phyloP scores from a whole-genome alignment of 2,113 vertebrate genomes.

The Cyprinus carpio region DNA sequence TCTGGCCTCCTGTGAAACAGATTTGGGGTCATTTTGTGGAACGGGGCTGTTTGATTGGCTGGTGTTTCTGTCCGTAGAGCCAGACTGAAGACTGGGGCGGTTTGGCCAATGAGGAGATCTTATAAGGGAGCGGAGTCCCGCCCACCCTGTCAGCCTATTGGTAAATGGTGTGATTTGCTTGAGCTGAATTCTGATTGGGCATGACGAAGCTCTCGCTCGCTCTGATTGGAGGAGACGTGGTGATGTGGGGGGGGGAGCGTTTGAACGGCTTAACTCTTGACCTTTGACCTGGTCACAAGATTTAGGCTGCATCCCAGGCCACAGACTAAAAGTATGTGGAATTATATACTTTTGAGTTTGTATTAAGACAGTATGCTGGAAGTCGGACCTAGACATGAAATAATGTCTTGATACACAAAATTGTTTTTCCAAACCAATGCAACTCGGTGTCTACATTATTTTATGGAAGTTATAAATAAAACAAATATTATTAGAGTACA shows the following conservation, averaged over 20 bases:
- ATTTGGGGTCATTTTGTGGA: neutral
- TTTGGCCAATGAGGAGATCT: slow-evolving; percentile 93
- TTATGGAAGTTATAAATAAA: too few relatives aligned
- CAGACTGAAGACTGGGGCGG: slow-evolving; percentile 97
- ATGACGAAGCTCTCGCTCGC: slow-evolving; percentile 71
- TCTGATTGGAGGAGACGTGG: slow-evolving; percentile 36
- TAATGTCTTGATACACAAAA: neutral
- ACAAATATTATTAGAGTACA: too few relatives aligned
- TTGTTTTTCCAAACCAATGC: too few relatives aligned
- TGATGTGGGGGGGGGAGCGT: neutral
- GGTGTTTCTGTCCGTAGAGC: slow-evolving; percentile 91
- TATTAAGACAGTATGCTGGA: neutral
- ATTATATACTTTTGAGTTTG: neutral
- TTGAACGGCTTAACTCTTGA: neutral
- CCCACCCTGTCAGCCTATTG: slow-evolving; percentile 76
- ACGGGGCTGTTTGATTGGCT: slow-evolving; percentile 66
- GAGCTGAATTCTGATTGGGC: slow-evolving; percentile 78
- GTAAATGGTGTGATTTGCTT: slow-evolving; percentile 87
- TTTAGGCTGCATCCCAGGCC: neutral
- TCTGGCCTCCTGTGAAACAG: neutral
- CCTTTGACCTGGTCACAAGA: neutral
- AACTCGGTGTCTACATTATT: too few relatives aligned
- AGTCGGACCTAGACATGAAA: neutral
- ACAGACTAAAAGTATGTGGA: neutral
- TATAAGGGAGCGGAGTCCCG: slow-evolving; percentile 82